These are phyloP conservation scores for Cyprinus carpio DNA, from an alignment of 2,113 vertebrate species.

Conservation along the genomic window DNA sequence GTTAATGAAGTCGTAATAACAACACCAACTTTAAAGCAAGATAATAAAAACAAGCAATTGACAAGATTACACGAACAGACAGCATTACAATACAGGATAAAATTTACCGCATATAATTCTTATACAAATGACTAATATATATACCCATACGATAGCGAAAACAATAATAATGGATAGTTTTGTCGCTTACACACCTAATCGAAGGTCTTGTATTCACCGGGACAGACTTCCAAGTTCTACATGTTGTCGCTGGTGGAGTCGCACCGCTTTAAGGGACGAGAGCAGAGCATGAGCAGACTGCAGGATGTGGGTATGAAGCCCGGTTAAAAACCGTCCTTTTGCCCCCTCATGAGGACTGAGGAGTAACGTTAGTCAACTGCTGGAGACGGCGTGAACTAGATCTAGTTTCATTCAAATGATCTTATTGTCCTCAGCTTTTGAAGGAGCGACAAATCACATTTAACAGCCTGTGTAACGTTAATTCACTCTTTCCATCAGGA, in stretches of 20 bases:
- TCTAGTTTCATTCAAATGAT: not conserved
- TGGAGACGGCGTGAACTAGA: not conserved
- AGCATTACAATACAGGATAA: not conserved
- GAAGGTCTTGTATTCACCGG: not conserved
- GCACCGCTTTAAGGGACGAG: conserved; percentile 7
- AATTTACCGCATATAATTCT: not conserved
- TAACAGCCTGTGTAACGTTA: not conserved
- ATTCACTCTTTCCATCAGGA: not conserved
- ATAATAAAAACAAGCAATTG: not conserved
- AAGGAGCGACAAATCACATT: not conserved
- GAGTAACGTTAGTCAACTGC: not conserved
- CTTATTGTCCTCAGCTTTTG: not conserved
- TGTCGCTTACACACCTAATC: conserved; percentile 10
- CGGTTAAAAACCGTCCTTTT: conserved; percentile 9
- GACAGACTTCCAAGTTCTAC: conserved; percentile 4
- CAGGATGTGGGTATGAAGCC: conserved; percentile 15
- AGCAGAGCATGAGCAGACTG: not conserved
- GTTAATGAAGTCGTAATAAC: not conserved
- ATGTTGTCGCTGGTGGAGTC: conserved; percentile 23
- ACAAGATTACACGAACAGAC: not conserved
- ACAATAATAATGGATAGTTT: not conserved
- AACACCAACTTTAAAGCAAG: not conserved
- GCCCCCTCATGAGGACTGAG: conserved; percentile 46
- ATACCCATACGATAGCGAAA: not conserved
- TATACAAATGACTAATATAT: not conserved